Evolutionary conservation across 2,797 vertebrate genomes (phyloP).

Genomic region (Podargus strigoides): DNA sequence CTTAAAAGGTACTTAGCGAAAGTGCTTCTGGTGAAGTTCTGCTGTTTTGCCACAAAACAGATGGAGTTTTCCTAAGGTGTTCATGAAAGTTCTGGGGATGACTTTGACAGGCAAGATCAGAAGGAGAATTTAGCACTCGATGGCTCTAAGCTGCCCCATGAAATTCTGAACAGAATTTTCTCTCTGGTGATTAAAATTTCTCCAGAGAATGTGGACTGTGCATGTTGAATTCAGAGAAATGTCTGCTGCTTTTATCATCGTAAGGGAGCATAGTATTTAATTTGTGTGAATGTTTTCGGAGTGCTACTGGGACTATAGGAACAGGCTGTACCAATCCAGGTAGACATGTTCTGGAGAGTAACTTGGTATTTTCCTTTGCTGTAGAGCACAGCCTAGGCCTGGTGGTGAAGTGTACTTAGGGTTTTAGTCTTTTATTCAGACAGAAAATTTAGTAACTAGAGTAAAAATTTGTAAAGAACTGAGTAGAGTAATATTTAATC

Average conservation of each 20-base stretch:
- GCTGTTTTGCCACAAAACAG: neutral
- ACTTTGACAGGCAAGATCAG: neutral
- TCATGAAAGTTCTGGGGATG: neutral
- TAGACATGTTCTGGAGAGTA: neutral
- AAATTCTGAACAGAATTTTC: neutral
- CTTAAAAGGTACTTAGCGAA: neutral
- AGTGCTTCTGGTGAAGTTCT: neutral
- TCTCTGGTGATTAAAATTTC: neutral
- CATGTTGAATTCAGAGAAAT: neutral
- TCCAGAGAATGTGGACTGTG: neutral
- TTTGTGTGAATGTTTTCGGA: neutral
- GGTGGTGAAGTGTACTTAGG: neutral
- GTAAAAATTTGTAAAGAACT: neutral
- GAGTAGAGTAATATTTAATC: neutral
- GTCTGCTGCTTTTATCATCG: neutral
- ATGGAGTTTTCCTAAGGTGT: neutral
- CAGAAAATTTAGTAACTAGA: neutral
- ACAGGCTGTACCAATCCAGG: neutral
- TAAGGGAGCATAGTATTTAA: neutral
- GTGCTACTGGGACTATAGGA: neutral
- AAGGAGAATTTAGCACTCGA: neutral
- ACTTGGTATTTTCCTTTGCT: neutral
- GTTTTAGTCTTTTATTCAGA: neutral
- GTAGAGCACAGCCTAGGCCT: neutral
- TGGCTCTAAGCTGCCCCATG: neutral